These are phyloP conservation scores for Pseudococcus jackbeardsleyi DNA, from an alignment of 2,888 invertebrate genomes.

Conservation along the genomic window DNA sequence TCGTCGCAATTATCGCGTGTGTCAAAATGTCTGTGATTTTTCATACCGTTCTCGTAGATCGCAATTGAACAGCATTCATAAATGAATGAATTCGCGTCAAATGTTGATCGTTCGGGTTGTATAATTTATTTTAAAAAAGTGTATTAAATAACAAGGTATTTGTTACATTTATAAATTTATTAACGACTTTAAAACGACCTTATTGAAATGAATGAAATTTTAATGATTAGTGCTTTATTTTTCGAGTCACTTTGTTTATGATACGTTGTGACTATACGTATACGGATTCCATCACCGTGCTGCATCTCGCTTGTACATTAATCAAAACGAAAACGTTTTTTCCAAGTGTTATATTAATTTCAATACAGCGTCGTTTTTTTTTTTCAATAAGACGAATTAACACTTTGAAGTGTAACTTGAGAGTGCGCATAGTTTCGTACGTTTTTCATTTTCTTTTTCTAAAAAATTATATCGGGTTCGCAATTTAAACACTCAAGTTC, in stretches of 20 bases:
- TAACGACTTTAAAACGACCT: conserved; percentile 41
- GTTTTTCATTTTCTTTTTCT: neutral
- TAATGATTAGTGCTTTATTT: conserved; percentile 21
- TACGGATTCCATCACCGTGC: conserved; percentile 30
- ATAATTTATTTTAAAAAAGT: conserved; percentile 22
- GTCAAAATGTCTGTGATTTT: conserved; percentile 38
- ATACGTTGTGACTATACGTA: conserved; percentile 43
- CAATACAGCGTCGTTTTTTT: conserved; percentile 24
- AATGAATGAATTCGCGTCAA: conserved; percentile 21
- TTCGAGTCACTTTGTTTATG: conserved; percentile 49
- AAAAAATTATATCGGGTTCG: conserved; percentile 42
- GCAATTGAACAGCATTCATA: neutral
- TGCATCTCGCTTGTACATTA: conserved; percentile 35
- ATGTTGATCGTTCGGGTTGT: conserved; percentile 45
- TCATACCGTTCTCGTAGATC: neutral
- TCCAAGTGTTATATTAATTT: conserved; percentile 23
- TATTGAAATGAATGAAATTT: conserved; percentile 30
- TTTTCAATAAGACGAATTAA: conserved; percentile 15
- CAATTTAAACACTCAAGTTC: conserved; percentile 8
- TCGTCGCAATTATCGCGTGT: neutral
- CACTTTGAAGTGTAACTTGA: conserved; percentile 31
- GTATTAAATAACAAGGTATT: conserved; percentile 39
- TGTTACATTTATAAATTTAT: conserved; percentile 49
- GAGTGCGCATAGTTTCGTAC: conserved; percentile 41
- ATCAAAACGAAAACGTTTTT: conserved; percentile 17